Base-by-base conservation (phyloP, 2,797 vertebrate species). In the Hydrocynus forskahlii region DNA sequence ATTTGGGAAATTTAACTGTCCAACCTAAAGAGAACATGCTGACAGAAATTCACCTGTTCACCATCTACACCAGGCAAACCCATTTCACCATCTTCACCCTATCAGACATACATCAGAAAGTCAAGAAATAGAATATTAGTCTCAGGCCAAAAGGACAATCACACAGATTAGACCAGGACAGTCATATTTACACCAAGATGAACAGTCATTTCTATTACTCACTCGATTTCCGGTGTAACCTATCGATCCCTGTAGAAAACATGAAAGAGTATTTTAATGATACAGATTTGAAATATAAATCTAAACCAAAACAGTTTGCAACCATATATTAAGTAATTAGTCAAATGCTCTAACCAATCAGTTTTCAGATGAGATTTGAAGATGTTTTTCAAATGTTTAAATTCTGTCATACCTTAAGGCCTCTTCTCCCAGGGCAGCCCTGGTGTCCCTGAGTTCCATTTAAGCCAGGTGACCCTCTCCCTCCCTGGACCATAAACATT, bases 201-300 rank as follows among this genome's bases (percentile, higher is more conserved):
- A 4, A 78, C 9, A 59, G 23, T 1, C 16, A 48, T 21, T 43
- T 12, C 2, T 19, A 5, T 23, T 59, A 93, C 95, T 91, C 89
- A 97, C 96, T 92, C 89, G 90, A 80, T 90, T 87, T 73, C 96
- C 96, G n/a, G 89, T 86, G 76, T 93, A 87, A 17, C 96, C 96
- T 85, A 94, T 85, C 64, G 48, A 16, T 5, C 96, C 96, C 96
- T 97, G 88, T 43, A 84, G 50, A 87, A 67, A 79, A 40, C 1
- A 67, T 8, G 62, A 43, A 9, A 64, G 52, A 13, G 45, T 23
- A 17, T 17, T 55, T 80, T 4, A 25, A 74, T 38, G 10, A 84
- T 43, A 23, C 40, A 19, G n/a, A 52, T 52, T 52, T 50, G 0
- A 9, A 57, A 40, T 38, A 63, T 25, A 16, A 71, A 17, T 23